Evolutionary conservation across 2,797 vertebrate species (phyloP).

Genomic region (Ficedula albicollis): DNA sequence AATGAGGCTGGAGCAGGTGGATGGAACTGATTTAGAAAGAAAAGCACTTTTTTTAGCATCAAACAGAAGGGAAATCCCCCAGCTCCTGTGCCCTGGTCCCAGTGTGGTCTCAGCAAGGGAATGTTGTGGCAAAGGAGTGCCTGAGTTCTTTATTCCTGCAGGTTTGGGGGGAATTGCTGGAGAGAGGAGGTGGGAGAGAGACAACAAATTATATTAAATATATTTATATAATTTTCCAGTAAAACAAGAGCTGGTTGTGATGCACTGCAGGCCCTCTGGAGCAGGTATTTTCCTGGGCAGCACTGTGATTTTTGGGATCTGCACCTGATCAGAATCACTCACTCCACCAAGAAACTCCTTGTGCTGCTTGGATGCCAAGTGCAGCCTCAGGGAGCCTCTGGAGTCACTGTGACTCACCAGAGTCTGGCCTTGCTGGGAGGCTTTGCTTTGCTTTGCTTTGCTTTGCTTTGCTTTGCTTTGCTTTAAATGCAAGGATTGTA

Average conservation of each 20-base stretch:
- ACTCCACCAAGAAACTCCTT: fast-evolving
- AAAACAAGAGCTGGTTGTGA: neutral
- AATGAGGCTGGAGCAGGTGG: neutral
- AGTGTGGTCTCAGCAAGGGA: fast-evolving
- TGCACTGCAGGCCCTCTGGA: neutral
- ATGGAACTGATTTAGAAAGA: neutral
- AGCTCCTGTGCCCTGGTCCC: neutral
- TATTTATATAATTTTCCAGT: no score
- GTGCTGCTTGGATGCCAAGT: neutral
- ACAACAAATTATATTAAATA: neutral
- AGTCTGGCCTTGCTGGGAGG: neutral
- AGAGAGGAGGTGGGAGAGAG: neutral
- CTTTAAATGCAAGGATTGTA: neutral
- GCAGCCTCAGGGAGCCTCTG: neutral
- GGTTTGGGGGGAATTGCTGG: neutral
- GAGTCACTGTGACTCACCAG: neutral
- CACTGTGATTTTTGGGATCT: neutral
- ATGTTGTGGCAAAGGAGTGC: fast-evolving
- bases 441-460: no score
- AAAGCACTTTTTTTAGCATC: neutral
- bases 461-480: no score
- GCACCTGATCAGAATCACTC: neutral
- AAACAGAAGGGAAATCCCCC: neutral
- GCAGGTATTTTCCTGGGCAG: fast-evolving
- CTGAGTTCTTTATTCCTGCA: neutral